A percentile compares a stretch with the other conserved stretches of the same genome.
Evolutionary conservation across 2,888 invertebrate species (phyloP).

Genomic region (Melieria omissa): DNA sequence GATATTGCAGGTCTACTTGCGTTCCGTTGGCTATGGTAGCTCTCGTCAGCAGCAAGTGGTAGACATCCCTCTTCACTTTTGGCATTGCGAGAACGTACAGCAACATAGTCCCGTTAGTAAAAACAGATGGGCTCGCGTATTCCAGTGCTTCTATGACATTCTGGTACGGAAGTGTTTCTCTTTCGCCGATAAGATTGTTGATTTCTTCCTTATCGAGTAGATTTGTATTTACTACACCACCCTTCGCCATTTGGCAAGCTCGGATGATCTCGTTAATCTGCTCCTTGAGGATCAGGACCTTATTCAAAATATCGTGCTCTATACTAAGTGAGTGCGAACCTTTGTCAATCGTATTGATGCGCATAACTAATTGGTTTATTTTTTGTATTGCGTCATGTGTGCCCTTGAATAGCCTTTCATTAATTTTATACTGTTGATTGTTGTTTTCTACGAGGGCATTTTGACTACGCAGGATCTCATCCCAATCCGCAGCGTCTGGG

Average conservation of each 20-base stretch:
- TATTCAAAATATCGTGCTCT: neutral
- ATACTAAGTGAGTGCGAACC: neutral
- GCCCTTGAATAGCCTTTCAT: neutral
- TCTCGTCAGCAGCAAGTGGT: too few species aligned
- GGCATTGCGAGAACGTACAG: too few species aligned
- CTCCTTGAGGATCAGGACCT: slow-evolving; percentile 22
- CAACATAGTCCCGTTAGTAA: neutral
- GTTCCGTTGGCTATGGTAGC: too few species aligned
- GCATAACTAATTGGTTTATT: neutral
- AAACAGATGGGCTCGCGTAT: slow-evolving; percentile 11
- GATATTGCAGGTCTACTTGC: too few species aligned
- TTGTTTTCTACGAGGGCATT: neutral
- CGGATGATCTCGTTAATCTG: slow-evolving; percentile 23
- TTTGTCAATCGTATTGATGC: neutral
- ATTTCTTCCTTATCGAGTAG: slow-evolving; percentile 32
- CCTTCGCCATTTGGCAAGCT: slow-evolving; percentile 24
- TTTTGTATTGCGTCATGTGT: neutral
- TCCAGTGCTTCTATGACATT: slow-evolving; percentile 40
- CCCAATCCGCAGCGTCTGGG: too few species aligned
- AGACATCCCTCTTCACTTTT: too few species aligned
- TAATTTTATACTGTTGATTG: slow-evolving; percentile 2
- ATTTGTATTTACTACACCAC: slow-evolving; percentile 33
- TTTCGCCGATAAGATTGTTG: slow-evolving; percentile 14
- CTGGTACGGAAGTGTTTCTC: slow-evolving; percentile 37
- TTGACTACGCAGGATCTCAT: neutral